A percentile compares a stretch with the other conserved stretches of the same genome.
Evolutionary conservation across 2,888 invertebrate genomes (phyloP).

Genomic region (Bombylius discolor): DNA sequence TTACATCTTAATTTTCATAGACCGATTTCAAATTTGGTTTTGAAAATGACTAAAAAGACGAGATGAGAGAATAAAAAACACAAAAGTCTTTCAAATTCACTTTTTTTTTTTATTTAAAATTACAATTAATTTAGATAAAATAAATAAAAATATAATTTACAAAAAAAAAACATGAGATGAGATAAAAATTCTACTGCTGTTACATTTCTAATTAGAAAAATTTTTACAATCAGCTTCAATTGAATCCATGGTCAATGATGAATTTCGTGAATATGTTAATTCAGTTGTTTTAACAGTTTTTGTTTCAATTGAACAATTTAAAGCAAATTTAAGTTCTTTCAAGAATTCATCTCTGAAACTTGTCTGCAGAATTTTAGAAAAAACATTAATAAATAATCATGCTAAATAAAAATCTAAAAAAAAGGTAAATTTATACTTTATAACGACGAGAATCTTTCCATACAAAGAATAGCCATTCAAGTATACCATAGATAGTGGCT

Average conservation of each 20-base stretch:
- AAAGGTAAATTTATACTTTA: constrained; percentile 18
- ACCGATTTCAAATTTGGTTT: too few species aligned
- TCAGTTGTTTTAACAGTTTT: constrained; percentile 2
- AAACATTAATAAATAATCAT: too few species aligned
- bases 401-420: not conserved
- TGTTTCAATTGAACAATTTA: constrained; percentile 5
- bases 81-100: too few species aligned
- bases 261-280: not conserved
- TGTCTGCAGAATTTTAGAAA: not conserved
- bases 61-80: too few species aligned
- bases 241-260: constrained; percentile 1
- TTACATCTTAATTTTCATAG: too few species aligned
- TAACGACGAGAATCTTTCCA: constrained; percentile 6
- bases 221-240: not conserved
- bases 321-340: constrained; percentile 6
- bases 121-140: too few species aligned
- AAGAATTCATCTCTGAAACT: constrained; percentile 1
- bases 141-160: too few species aligned
- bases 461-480: constrained; percentile 25
- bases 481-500: constrained; percentile 29
- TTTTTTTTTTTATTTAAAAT: too few species aligned
- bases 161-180: too few species aligned
- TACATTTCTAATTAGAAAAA: not conserved
- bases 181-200: too few species aligned
- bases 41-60: too few species aligned